Evolutionary conservation across 1,140 invertebrate genomes (phyloP), one percentile per base, ranked within the genome.

Genomic region (Cydia fagiglandana): DNA sequence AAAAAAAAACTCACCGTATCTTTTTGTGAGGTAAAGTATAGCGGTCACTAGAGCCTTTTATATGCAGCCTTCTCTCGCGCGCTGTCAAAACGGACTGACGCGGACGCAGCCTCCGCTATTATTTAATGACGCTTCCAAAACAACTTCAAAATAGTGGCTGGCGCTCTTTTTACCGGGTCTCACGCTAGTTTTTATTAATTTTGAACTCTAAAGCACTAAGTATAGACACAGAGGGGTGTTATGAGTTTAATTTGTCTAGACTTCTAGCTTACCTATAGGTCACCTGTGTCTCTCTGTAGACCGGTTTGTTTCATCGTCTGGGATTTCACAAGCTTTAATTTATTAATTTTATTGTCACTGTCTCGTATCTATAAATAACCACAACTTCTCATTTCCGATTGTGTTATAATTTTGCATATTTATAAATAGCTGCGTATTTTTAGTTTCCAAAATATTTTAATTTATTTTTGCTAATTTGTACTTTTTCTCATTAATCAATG

Each of bases 61-160:
- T 24, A 38, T 66, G 34, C 66, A 38, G 34, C 66, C 66, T 70
- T 61, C 30, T 38, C 66, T 38, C 66, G 66, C 66, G 66, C 66
- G 17, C 38, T 45, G 66, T 70, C 34, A 70, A 70, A 41, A n/a
- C 66, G n/a, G 66, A 70, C 66, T 70, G 66, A 38, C 34, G 4
- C 30, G 1, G 3, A n/a, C 34, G 66, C 66, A 70, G 66, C 38
- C 66, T 70, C 66, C 66, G 34, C 15, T n/a, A 12, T 15, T 70
- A 38, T 70, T 70, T 41, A 70, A 45, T 17, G 34, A 38, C n/a
- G 66, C 66, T 61, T 75, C 45, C 73, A 13, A 74, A 74, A 73
- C 56, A 24, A 61, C 56, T 61, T 61, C 17, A 20, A 68, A 30
- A 68, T 38, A 17, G 24, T 34, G 64, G 4, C 28, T 30, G 10